Evolutionary conservation across 1,140 invertebrate species (phyloP), one percentile per base, ranked within the genome.

Genomic region (Drosophila sechellia): DNA sequence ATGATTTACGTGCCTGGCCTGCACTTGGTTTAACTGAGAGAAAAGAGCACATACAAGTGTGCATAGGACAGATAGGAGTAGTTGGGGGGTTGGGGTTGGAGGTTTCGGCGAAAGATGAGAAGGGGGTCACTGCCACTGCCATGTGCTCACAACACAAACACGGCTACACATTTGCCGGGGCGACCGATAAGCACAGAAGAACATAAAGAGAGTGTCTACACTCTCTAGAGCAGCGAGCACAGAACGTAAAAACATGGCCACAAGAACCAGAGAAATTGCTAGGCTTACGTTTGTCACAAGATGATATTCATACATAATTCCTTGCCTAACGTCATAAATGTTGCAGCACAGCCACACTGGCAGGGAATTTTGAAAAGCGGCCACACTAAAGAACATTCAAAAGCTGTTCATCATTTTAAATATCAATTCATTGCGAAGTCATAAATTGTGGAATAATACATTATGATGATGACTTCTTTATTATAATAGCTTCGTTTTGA

Each of bases 171-270:
- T 64, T 66, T 63, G 58, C 49, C 65, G 63, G 66, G 61, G 20
- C 17, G n/a, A 52, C 35, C 79, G 79, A 81, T 81, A 81, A 81
- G 75, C 80, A 46, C 27, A 43, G 54, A 74, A 83, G 75, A 81
- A 83, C 79, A 49, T 20, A 22, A 31, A 31, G 52, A 22, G 55
- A 48, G 13, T 12, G 17, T 22, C 20, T 22, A 22, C 20, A 22
- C 20, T 22, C 20, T 22, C 20, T 22, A 22, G 20, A 22, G 20
- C 20, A 22, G 20, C 20, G 20, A 17, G 5, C 4, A 49, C 3
- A 42, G 6, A 43, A 43, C 42, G 10, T 13, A 40, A n/a, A 15
- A 48, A 37, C 11, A 3, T 31, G 5, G 35, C 20, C 22, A 31
- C 52, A 61, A 31, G n/a, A 56, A 25, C 15, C 25, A 17, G 5